These are phyloP conservation scores for Ammospiza nelsoni DNA, from an alignment of 2,113 vertebrate genomes.

Conservation along the genomic window DNA sequence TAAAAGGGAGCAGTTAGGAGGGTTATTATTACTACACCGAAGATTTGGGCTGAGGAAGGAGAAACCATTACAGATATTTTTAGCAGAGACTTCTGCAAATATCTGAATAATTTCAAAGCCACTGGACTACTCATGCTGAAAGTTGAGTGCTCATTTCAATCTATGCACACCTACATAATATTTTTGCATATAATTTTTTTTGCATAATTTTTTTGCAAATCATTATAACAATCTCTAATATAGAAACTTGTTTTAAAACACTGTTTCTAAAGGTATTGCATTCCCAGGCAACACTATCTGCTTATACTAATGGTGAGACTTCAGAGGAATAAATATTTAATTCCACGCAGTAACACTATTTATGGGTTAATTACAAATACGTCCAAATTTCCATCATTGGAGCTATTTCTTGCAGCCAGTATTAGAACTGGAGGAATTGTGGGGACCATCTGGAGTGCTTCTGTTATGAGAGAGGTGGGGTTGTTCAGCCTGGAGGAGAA, in stretches of 20 bases:
- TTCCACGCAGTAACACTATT: not conserved
- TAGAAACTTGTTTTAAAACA: not conserved
- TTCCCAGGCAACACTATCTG: not conserved
- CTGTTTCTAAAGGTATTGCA: not conserved
- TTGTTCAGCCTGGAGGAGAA: not conserved
- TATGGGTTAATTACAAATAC: not conserved
- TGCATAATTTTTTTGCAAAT: not conserved
- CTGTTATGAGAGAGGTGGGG: not conserved
- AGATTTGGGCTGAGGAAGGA: not conserved
- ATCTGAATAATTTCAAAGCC: not conserved
- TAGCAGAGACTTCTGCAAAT: not conserved
- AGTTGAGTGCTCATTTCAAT: not conserved
- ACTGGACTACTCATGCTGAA: not conserved
- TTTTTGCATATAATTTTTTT: not conserved
- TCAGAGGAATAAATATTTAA: conserved; percentile 10
- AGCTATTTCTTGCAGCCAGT: not conserved
- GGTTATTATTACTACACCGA: not conserved
- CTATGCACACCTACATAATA: not conserved
- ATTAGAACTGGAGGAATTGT: fast-evolving
- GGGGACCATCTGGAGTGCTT: not conserved
- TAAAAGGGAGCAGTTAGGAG: not conserved
- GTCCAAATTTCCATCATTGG: fast-evolving
- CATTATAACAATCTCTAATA: not conserved
- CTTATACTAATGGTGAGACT: not conserved
- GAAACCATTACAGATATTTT: not conserved